phyloP scores from a whole-genome alignment of 1,140 invertebrate genomes.

The Proctacanthus coquilletti region DNA sequence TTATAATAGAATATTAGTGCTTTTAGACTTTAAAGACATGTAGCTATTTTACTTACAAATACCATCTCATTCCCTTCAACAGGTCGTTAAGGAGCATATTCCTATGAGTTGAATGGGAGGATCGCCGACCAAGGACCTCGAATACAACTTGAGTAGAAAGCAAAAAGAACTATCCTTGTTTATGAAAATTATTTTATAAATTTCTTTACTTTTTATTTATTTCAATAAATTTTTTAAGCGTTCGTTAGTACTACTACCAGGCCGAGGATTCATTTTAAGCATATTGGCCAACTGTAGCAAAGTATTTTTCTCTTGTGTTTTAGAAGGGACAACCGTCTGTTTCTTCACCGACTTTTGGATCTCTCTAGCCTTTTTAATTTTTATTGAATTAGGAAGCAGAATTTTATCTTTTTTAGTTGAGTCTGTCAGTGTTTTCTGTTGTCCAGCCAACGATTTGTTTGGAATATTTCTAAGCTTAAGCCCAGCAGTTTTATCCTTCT shows the following conservation, averaged over 20 bases:
- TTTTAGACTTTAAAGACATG: not conserved
- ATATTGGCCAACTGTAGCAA: not conserved
- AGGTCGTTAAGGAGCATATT: not conserved
- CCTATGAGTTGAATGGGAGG: not conserved
- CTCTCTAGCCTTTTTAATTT: not conserved
- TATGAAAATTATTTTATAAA: not conserved
- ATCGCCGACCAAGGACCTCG: not conserved
- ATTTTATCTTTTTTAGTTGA: not conserved
- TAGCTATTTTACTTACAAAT: not conserved
- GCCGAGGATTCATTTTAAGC: conserved; percentile 9
- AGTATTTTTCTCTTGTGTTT: conserved; percentile 12
- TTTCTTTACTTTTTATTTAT: conserved; percentile 4
- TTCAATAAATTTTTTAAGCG: conserved; percentile 5
- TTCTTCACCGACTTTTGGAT: conserved; percentile 4
- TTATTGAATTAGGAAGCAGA: not conserved
- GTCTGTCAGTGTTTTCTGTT: not conserved
- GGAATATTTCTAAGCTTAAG: not conserved
- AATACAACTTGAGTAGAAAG: not conserved
- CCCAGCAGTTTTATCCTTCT: not conserved
- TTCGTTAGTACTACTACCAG: conserved; percentile 8
- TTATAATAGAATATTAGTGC: not conserved
- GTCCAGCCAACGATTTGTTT: not conserved
- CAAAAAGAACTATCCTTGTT: not conserved
- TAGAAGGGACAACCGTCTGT: too few relatives aligned
- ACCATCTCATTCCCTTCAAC: not conserved